Evolutionary conservation across 2,797 vertebrate species (phyloP), one percentile per base, ranked within the genome.

Genomic region (Serranus cabrilla): DNA sequence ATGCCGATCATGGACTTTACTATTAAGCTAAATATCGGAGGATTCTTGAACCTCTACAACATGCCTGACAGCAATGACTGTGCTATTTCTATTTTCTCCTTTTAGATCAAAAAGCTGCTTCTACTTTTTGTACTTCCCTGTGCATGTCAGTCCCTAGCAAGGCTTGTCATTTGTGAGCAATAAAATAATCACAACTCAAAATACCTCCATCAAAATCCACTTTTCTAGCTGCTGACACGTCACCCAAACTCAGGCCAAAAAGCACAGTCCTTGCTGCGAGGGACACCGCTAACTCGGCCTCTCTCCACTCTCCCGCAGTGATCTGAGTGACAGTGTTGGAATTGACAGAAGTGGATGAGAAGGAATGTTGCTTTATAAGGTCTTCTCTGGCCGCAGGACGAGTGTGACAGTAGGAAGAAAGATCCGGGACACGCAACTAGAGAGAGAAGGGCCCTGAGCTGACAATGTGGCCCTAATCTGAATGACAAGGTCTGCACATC

Each of bases 391-490:
- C 93, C 82, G 74, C 87, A 21, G 93, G 93, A 91, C 1, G 58
- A 74, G 77, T 76, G 74, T 87, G 91, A 92, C 87, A 86, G 86
- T 71, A n/a, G 81, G 68, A 81, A 87, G 85, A 91, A 88, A 87
- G 88, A 92, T 83, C 70, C 76, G 23, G 86, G 85, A 87, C 84
- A 83, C 51, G 74, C 78, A 71, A 74, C 68, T n/a, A 65, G 70
- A 80, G 81, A 80, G 93, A 89, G 83, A 85, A 94, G 90, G 87
- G 92, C 92, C 92, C 88, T 93, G 94, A 93, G 89, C 95, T 96
- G 96, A 96, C 95, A 95, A 95, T 93, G 95, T 95, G 95, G 92
- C 83, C 95, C 94, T 96, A 96, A 97, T 97, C 93, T 95, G 96
- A 96, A 96, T 96, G 96, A 96, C 96, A 95, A 87, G 95, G 91